Evolutionary conservation across 2,113 vertebrate genomes (phyloP).

Genomic region (Haliaeetus leucogaster): DNA sequence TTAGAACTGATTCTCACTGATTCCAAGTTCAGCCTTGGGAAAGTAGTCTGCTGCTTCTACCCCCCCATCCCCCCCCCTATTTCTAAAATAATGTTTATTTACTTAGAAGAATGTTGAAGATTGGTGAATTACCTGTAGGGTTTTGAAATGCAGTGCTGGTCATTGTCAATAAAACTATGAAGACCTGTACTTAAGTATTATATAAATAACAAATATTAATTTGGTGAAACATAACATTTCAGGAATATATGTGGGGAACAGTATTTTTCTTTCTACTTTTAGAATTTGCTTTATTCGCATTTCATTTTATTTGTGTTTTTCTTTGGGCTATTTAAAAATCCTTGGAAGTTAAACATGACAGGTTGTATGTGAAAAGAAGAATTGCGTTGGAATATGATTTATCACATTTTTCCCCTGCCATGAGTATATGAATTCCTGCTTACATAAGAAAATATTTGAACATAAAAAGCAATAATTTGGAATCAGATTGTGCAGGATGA

Average conservation of each 20-base stretch:
- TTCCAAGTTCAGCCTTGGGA: background rate
- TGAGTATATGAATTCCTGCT: constrained; percentile 45
- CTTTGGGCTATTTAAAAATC: constrained; percentile 34
- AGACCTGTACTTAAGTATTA: background rate
- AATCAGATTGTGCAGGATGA: constrained; percentile 48
- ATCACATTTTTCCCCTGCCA: constrained; percentile 43
- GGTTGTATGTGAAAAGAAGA: constrained; percentile 4
- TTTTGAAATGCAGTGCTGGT: background rate
- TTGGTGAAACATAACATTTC: background rate
- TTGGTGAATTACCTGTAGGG: background rate
- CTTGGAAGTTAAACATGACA: constrained; percentile 35
- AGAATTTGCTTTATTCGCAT: constrained; percentile 23
- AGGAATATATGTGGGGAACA: background rate
- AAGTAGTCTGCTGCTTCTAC: background rate
- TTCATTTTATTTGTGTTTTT: constrained; percentile 51
- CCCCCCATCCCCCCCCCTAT: too few relatives aligned
- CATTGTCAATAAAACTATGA: background rate
- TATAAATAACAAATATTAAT: background rate
- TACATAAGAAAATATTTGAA: constrained; percentile 64
- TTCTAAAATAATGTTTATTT: background rate
- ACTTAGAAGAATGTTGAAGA: background rate
- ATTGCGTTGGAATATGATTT: constrained; percentile 46
- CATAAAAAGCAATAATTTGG: constrained; percentile 55
- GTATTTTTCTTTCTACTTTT: constrained; percentile 35
- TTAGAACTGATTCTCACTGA: background rate